Base-by-base conservation (phyloP, 2,888 invertebrate species). In the Anagyrus pseudococci region DNA sequence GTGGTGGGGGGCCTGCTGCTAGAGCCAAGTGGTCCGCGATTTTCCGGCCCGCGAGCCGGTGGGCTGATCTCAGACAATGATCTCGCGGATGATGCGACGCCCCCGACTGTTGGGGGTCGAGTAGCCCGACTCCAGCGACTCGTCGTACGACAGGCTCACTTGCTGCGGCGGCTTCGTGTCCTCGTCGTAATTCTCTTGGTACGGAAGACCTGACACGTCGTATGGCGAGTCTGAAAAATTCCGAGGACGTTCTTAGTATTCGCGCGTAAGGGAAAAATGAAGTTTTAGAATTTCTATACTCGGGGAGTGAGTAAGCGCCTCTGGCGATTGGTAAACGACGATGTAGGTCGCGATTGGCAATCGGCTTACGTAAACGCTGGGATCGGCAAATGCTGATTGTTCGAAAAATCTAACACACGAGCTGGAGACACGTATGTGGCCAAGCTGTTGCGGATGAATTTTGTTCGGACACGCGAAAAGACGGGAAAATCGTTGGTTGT, bases 41-140 rank as follows among this genome's bases (percentile, higher is more conserved):
- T 77, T 77, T 63, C 79, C 79, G 79, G 79, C 78, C 71, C 79
- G 74, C 69, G 78, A 77, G 78, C 80, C 80, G 78, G 77, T 79
- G 59, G 79, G 78, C 72, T 79, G 77, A 68, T 80, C 79, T 88
- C 87, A 92, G 77, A 96, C 96, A 82, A 96, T 96, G 82, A 96
- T 96, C 84, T 96, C 96, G 73, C 95, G 89, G 77, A 96, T 95
- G 82, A 96, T 94, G 79, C 96, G 87, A 72, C 95, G 88, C 77
- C 93, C 92, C 79, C 95, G 89, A 75, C 94, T 94, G 84, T 95
- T 95, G 68, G 95, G 95, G 72, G 96, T 95, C 69, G 95, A 95
- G 83, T 95, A 95, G 58, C 95, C 96, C 68, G 94, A 94, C 83
- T 95, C 96, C 56, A 94, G 86, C 73, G 93, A 94, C 84, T 95